phyloP scores from a whole-genome alignment of 1,140 invertebrate genomes.

The Rhopalosiphum maidis region DNA sequence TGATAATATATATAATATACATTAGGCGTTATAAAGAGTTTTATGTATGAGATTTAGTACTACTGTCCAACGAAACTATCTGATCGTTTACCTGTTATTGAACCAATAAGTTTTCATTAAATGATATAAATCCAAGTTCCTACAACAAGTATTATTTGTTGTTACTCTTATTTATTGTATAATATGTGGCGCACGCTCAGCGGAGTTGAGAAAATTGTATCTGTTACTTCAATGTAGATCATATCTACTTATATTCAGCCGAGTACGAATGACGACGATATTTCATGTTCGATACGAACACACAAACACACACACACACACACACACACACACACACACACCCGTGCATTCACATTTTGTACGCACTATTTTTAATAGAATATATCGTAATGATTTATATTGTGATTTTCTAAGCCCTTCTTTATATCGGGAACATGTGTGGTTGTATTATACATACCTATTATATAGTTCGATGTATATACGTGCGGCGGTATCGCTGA shows the following conservation, averaged over 20 bases:
- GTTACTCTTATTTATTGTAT: conserved; percentile 34
- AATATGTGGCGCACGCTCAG: conserved; percentile 12
- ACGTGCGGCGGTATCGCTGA: neutral
- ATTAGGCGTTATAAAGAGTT: conserved; percentile 23
- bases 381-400: conserved; percentile 47
- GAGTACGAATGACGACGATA: conserved; percentile 19
- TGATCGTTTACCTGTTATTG: conserved; percentile 37
- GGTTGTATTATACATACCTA: neutral
- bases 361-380: conserved; percentile 36
- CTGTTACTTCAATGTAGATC: conserved; percentile 28
- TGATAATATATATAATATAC: neutral
- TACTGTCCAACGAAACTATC: conserved; percentile 30
- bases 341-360: neutral
- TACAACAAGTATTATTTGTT: conserved; percentile 36
- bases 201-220: conserved; percentile 33
- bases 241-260: conserved; percentile 21
- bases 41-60: conserved; percentile 28
- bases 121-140: neutral
- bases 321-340: neutral
- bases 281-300: conserved; percentile 45
- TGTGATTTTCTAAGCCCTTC: conserved; percentile 26
- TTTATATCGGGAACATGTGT: neutral
- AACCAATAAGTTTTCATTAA: conserved; percentile 43
- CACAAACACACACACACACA: neutral
- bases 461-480: neutral